Percentiles rank a stretch among this genome's conserved stretches.
Conservation (phyloP, 2,113 vertebrate genomes). For the Centropristis striata region DNA sequence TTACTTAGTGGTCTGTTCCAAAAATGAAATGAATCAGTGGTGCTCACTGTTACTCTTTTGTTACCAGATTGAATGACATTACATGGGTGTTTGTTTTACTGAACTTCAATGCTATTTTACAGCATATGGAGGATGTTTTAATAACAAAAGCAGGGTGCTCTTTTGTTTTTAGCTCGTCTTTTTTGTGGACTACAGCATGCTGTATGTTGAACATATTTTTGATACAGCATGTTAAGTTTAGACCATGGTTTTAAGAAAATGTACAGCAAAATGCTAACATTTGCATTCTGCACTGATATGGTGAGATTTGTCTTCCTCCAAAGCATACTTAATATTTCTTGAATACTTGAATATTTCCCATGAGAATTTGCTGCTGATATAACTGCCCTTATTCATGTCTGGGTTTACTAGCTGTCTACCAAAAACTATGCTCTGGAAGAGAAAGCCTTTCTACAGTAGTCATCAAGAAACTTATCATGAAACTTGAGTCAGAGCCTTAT, state of each 20-base stretch:
- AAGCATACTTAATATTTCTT: not conserved
- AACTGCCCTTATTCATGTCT: constrained; percentile 12
- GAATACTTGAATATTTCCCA: constrained; percentile 17
- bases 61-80: constrained; percentile 21
- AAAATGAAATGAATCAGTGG: constrained; percentile 22
- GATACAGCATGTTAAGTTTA: constrained; percentile 16
- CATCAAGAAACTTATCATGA: not conserved
- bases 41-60: not conserved
- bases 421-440: not conserved
- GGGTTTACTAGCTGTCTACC: not conserved
- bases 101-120: constrained; percentile 3
- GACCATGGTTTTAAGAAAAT: not conserved
- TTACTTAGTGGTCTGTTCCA: constrained; percentile 23
- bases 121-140: constrained; percentile 12
- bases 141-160: constrained; percentile 25
- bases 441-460: not conserved
- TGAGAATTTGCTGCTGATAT: constrained; percentile 12
- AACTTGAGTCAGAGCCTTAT: not conserved
- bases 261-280: not conserved
- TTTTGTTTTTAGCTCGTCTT: constrained; percentile 35
- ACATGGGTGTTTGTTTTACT: constrained; percentile 12
- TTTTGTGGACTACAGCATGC: constrained; percentile 4
- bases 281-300: not conserved
- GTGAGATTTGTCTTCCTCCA: constrained; percentile 14
- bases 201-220: constrained; percentile 13